These are phyloP conservation scores for Drosophila austrosaltans DNA, from an alignment of 2,888 invertebrate species.

Conservation along the genomic window DNA sequence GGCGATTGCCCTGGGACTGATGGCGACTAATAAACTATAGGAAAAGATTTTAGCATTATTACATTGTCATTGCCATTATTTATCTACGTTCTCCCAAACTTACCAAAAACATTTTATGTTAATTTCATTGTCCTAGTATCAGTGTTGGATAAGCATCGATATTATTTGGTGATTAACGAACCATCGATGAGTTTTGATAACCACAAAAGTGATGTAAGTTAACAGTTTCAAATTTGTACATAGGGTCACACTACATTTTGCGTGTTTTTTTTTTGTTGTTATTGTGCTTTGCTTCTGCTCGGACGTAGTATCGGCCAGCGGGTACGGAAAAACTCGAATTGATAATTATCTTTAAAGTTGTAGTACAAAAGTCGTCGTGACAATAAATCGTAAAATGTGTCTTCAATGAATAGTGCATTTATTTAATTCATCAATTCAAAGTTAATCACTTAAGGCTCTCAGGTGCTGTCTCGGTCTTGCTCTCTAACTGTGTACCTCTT, in stretches of 20 bases:
- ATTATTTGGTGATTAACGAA: too few relatives aligned
- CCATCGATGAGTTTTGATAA: too few relatives aligned
- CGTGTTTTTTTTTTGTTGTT: neutral
- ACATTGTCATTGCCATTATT: too few relatives aligned
- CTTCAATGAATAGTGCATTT: conserved; percentile 52
- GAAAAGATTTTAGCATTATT: neutral
- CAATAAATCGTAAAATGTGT: conserved; percentile 55
- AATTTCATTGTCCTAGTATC: too few relatives aligned
- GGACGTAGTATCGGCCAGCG: conserved; percentile 76
- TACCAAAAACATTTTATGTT: too few relatives aligned
- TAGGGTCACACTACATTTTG: too few relatives aligned
- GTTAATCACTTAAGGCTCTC: conserved; percentile 35
- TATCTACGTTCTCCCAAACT: too few relatives aligned
- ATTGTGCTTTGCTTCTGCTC: conserved; percentile 43
- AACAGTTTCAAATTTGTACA: too few relatives aligned
- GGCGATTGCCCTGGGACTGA: conserved; percentile 65
- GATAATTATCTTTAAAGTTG: conserved; percentile 21
- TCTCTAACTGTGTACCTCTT: conserved; percentile 10
- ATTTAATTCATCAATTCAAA: conserved; percentile 59
- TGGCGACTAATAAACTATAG: conserved; percentile 80
- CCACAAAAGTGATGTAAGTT: too few relatives aligned
- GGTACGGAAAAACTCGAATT: conserved; percentile 36
- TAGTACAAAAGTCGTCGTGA: conserved; percentile 64
- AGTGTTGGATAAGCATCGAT: too few relatives aligned
- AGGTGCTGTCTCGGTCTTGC: conserved; percentile 14